These are phyloP conservation scores for Drosophila sp. DNA, from an alignment of 1,140 invertebrate species.

Conservation along the genomic window DNA sequence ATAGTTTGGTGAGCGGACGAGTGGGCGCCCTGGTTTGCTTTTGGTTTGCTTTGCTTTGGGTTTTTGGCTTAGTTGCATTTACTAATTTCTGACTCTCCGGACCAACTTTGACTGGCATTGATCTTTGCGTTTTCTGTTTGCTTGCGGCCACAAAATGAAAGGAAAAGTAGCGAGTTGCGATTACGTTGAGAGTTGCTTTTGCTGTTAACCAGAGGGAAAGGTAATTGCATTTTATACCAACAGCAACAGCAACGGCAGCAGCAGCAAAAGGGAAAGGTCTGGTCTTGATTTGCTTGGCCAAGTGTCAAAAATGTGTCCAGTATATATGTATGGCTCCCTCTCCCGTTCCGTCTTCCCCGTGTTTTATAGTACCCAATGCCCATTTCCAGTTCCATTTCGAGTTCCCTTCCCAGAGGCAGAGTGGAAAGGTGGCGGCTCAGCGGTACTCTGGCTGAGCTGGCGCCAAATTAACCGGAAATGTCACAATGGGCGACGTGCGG, in stretches of 20 bases:
- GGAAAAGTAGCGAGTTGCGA: constrained; percentile 77
- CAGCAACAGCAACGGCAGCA: constrained; percentile 47
- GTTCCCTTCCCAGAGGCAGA: neutral
- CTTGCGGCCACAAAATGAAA: constrained; percentile 73
- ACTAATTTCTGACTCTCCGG: constrained; percentile 71
- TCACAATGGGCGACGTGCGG: constrained; percentile 79
- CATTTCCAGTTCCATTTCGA: neutral
- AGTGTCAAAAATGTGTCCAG: constrained; percentile 69
- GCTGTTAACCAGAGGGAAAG: constrained; percentile 64
- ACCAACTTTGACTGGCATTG: constrained; percentile 67
- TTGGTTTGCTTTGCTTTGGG: neutral
- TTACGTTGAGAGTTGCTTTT: constrained; percentile 59
- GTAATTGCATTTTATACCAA: constrained; percentile 69
- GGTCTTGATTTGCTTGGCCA: constrained; percentile 70
- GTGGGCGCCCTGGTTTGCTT: constrained; percentile 64
- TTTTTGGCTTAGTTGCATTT: constrained; percentile 73
- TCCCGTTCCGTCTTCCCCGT: too few relatives aligned
- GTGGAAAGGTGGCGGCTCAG: constrained; percentile 14
- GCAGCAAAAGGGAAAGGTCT: constrained; percentile 62
- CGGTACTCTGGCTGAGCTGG: constrained; percentile 64
- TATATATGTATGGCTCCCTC: too few relatives aligned
- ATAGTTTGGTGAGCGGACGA: constrained; percentile 48
- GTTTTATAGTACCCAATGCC: neutral
- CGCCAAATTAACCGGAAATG: constrained; percentile 81
- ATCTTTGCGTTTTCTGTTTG: constrained; percentile 64